Conservation (phyloP, 2,888 invertebrate genomes). For the Pammene fasciana region DNA sequence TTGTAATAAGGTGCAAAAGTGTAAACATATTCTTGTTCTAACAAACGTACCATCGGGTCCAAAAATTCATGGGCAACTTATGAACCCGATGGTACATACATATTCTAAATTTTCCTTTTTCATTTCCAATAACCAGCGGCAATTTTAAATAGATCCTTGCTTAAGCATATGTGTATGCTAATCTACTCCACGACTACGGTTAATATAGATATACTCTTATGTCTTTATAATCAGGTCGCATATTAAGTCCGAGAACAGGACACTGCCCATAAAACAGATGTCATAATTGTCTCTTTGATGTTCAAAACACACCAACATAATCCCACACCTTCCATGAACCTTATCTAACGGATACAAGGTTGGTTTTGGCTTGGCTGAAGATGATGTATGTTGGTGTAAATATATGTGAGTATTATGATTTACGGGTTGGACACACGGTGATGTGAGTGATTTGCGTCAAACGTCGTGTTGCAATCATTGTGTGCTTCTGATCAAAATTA, state of each 20-base stretch:
- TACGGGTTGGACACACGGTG: conserved; percentile 56
- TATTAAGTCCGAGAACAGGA: conserved; percentile 47
- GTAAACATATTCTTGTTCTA: too few relatives aligned
- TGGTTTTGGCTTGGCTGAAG: not conserved
- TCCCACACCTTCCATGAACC: conserved; percentile 1
- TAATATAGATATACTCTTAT: conserved; percentile 30
- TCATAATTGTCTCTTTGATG: conserved; percentile 59
- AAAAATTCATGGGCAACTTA: too few relatives aligned
- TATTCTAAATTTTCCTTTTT: too few relatives aligned
- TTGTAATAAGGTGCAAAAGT: too few relatives aligned
- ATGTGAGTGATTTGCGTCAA: conserved; percentile 63
- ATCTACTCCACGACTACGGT: not conserved
- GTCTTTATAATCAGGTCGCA: conserved; percentile 38
- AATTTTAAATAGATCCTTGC: too few relatives aligned
- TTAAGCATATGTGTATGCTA: too few relatives aligned
- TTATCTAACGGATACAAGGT: conserved; percentile 4
- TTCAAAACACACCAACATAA: conserved; percentile 42
- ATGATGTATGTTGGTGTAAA: not conserved
- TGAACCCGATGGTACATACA: too few relatives aligned
- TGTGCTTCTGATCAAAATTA: conserved; percentile 11
- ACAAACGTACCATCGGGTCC: too few relatives aligned
- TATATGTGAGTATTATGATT: conserved; percentile 34
- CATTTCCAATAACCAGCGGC: too few relatives aligned
- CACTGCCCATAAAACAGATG: conserved; percentile 56
- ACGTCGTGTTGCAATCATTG: conserved; percentile 30